A percentile compares a stretch with the other conserved stretches of the same genome.
Conservation (phyloP, 2,113 vertebrate species). For the Hemiscyllium ocellatum region DNA sequence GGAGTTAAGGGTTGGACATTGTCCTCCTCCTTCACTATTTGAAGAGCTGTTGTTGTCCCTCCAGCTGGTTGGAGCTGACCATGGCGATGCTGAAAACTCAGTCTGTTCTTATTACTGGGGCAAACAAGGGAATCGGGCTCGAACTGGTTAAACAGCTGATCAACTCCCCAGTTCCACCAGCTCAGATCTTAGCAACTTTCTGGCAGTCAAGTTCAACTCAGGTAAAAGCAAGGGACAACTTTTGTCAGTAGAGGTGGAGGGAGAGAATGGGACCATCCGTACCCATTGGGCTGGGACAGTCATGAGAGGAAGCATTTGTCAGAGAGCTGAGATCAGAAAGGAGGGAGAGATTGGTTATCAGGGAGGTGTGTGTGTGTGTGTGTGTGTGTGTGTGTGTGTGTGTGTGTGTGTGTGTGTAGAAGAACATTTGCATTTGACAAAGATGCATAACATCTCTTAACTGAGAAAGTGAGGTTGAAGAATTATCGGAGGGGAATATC, state of each 20-base stretch:
- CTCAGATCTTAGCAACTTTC: slow-evolving; percentile 58
- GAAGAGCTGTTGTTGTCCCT: neutral
- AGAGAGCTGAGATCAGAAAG: neutral
- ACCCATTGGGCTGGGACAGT: neutral
- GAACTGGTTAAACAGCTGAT: slow-evolving; percentile 58
- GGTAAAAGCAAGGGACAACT: slow-evolving; percentile 47
- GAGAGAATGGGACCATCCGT: too few relatives aligned
- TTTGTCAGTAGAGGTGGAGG: neutral
- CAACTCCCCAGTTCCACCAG: slow-evolving; percentile 48
- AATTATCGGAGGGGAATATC: slow-evolving; percentile 40
- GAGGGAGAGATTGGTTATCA: neutral
- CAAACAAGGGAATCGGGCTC: slow-evolving; percentile 61
- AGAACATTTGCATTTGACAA: slow-evolving; percentile 50
- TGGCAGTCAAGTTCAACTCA: slow-evolving; percentile 51
- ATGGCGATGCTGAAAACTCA: slow-evolving; percentile 37
- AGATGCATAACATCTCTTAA: slow-evolving; percentile 47
- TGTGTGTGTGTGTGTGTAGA: slow-evolving; percentile 1
- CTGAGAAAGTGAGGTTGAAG: slow-evolving; percentile 44
- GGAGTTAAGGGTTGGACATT: neutral
- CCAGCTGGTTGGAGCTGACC: neutral
- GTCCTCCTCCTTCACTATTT: neutral
- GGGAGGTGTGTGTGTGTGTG: neutral
- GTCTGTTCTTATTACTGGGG: slow-evolving; percentile 60
- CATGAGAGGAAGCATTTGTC: neutral
- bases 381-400: too few relatives aligned